Percentiles rank a stretch among this genome's conserved stretches.
Conservation (phyloP, 2,113 vertebrate species). For the Felis catus region F.catus_Fca126_mat1.0 CM031421.1:83417501-83418000, state of each 20-base stretch:
- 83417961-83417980: background rate
- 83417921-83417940: background rate
- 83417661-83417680: background rate
- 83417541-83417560: background rate
- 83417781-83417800: background rate
- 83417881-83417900: background rate
- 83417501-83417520: background rate
- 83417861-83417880: background rate
- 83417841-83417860: background rate
- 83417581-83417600: background rate
- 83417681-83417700: background rate
- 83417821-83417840: background rate
- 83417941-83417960: background rate
- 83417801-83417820: background rate
- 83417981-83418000: background rate
- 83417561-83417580: background rate
- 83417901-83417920: background rate
- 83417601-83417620: background rate
- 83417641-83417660: background rate
- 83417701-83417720: background rate
- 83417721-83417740: background rate
- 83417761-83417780: background rate
- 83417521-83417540: background rate
- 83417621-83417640: background rate
- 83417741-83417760: background rate